Evolutionary conservation across 2,888 invertebrate genomes (phyloP), one percentile per base, ranked within the genome.

Genomic region (Dryobotodes eremita): DNA sequence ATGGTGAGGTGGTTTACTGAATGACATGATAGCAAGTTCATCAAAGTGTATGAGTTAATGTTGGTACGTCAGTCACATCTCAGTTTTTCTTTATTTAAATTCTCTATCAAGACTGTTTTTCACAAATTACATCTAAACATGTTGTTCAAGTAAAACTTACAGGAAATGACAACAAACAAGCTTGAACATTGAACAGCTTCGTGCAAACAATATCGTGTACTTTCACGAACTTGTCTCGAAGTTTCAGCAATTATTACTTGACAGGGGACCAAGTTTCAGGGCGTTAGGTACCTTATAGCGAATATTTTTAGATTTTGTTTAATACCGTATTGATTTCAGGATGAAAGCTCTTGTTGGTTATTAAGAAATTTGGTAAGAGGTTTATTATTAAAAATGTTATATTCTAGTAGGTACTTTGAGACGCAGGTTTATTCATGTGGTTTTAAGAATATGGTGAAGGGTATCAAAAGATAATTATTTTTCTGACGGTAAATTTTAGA

Each of bases 121-220:
- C 48, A 36, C 42, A 71, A 83, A 80, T 80, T 77, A 66, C 46
- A 75, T 46, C 68, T 64, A 48, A 84, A 70, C 64, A 75, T 61
- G 72, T 80, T 80, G 48, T 75, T 68, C n/a, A 65, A 74, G 73
- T 74, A 61, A 80, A 85, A 87, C 71, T 80, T 77, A 36, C 36
- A 65, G 68, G 36, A 74, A 84, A 86, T 86, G 74, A 71, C 81
- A 80, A 77, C 61, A 87, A 86, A 87, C 87, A 87, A 75, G 75
- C 71, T 66, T 59, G 46, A 84, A 82, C 73, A 82, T 71, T 75
- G 55, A 87, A 77, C 85, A 72, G 77, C 73, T 82, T 79, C 73
- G 72, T 59, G 74, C 71, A 87, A 86, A 86, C 85, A 86, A 87
- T 87, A 85, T 85, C 79, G 76, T 85, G 73, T 87, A 82, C 85